Percentiles rank a stretch among this genome's conserved stretches.
Conservation (phyloP, 2,888 invertebrate genomes). For the Busseola fusca region DNA sequence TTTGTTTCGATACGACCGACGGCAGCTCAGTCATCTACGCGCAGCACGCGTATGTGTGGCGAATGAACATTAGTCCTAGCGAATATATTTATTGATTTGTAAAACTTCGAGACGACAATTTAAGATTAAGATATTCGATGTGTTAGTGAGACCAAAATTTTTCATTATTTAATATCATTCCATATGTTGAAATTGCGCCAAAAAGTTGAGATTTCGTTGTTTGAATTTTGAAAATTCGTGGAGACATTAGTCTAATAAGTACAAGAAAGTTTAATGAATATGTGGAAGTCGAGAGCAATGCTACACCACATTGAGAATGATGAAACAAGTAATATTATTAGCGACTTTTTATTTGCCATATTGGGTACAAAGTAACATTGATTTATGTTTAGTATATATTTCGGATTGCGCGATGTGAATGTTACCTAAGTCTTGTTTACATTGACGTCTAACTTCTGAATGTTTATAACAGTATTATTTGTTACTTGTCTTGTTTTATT, state of each 20-base stretch:
- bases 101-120: conserved; percentile 40
- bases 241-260: conserved; percentile 47
- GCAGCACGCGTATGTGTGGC: conserved; percentile 9
- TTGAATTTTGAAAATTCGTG: conserved; percentile 55
- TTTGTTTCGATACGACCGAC: not conserved
- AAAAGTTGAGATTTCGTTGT: conserved; percentile 53
- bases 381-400: conserved; percentile 35
- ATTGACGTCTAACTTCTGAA: conserved; percentile 54
- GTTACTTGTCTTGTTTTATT: conserved; percentile 44
- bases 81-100: conserved; percentile 51
- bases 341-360: conserved; percentile 49
- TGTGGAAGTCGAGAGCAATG: conserved; percentile 32
- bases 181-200: conserved; percentile 54
- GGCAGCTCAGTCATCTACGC: conserved; percentile 18
- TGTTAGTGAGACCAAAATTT: conserved; percentile 60
- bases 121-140: conserved; percentile 51
- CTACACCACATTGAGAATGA: conserved; percentile 21
- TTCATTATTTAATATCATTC: conserved; percentile 52
- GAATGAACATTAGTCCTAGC: conserved; percentile 21
- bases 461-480: conserved; percentile 54
- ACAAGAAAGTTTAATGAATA: conserved; percentile 39
- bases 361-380: conserved; percentile 52
- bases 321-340: conserved; percentile 24
- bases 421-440: conserved; percentile 49
- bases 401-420: conserved; percentile 19